A percentile compares a stretch with the other conserved stretches of the same genome.
phyloP scores from a whole-genome alignment of 2,113 vertebrate genomes.

The Megaptera novaeangliae region DNA sequence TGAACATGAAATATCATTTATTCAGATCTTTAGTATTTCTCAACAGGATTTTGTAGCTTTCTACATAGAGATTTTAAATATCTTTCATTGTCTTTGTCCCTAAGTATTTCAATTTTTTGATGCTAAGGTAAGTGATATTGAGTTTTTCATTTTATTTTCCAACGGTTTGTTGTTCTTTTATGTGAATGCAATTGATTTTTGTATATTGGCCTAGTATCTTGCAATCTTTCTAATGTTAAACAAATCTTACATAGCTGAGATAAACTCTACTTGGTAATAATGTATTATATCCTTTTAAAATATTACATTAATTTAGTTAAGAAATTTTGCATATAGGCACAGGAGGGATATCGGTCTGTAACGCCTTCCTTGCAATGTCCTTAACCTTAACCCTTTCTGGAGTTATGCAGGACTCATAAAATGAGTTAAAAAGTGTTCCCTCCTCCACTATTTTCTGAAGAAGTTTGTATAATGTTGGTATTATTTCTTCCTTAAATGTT shows the following conservation, averaged over 20 bases:
- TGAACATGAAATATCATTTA: not conserved
- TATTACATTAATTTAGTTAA: not conserved
- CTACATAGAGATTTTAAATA: not conserved
- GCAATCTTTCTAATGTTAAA: not conserved
- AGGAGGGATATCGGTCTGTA: not conserved
- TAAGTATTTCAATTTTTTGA: not conserved
- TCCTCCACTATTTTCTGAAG: not conserved
- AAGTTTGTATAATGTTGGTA: not conserved
- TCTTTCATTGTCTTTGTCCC: not conserved
- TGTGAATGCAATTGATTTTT: not conserved
- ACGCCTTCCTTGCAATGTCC: not conserved
- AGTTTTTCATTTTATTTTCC: slow-evolving; percentile 10
- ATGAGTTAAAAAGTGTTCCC: not conserved
- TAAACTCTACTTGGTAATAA: not conserved
- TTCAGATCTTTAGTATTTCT: not conserved
- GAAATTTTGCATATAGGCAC: not conserved
- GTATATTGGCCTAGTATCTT: not conserved
- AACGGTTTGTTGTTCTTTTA: not conserved
- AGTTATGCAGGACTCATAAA: not conserved
- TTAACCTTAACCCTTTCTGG: not conserved
- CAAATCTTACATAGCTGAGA: not conserved
- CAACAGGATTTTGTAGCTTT: not conserved
- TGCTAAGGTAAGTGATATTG: not conserved
- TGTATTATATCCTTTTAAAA: not conserved
- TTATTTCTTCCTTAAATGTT: not conserved